Evolutionary conservation across 2,797 vertebrate species (phyloP).

Genomic region (Darevskia mixta): DNA sequence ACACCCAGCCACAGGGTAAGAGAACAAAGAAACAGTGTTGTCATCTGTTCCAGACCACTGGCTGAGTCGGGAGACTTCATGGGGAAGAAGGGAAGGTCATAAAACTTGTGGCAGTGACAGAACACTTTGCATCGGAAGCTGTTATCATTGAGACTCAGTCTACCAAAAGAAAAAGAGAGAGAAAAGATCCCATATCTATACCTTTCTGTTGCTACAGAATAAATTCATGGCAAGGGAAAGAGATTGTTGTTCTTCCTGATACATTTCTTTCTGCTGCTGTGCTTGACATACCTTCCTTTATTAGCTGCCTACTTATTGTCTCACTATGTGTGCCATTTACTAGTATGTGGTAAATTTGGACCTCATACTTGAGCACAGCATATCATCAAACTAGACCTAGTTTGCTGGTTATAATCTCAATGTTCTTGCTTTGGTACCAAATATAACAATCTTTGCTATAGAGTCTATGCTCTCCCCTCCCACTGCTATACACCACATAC

Average conservation of each 20-base stretch:
- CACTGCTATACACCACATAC: too few relatives aligned
- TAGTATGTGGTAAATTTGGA: neutral
- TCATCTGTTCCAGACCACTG: slow-evolving; percentile 15
- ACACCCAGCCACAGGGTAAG: neutral
- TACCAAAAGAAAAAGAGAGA: slow-evolving; percentile 15
- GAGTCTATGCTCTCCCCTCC: neutral
- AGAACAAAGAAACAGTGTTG: slow-evolving; percentile 37
- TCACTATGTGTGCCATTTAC: neutral
- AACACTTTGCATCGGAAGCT: slow-evolving; percentile 40
- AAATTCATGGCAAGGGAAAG: slow-evolving; percentile 28
- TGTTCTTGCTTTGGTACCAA: neutral
- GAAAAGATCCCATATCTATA: slow-evolving; percentile 16
- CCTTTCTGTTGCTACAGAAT: neutral
- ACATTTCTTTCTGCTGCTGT: neutral
- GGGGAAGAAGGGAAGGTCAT: slow-evolving; percentile 29
- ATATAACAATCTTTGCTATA: neutral
- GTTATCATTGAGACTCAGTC: neutral
- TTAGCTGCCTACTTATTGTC: neutral
- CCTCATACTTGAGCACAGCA: neutral
- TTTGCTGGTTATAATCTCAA: neutral
- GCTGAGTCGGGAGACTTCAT: slow-evolving; percentile 29
- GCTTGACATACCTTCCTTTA: slow-evolving; percentile 11
- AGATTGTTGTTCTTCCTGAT: neutral
- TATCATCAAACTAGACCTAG: neutral
- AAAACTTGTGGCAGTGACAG: slow-evolving; percentile 9